phyloP scores from a whole-genome alignment of 2,888 invertebrate genomes.

The Gnatocerus cornutus region DNA sequence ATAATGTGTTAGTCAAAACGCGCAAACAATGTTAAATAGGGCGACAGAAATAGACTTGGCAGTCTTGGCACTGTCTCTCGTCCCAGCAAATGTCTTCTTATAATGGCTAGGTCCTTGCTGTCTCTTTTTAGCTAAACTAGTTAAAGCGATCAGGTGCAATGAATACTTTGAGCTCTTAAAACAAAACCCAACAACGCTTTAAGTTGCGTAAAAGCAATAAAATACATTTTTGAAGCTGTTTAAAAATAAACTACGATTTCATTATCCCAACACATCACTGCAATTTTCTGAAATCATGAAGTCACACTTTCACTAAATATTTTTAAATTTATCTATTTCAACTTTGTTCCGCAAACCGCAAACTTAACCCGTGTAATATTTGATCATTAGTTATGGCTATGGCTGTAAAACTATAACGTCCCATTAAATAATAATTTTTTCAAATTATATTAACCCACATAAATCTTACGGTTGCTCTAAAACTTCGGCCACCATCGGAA shows the following conservation, averaged over 20 bases:
- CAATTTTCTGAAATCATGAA: constrained; percentile 2
- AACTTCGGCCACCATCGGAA: no score
- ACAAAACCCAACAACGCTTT: constrained; percentile 42
- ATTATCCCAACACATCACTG: constrained; percentile 19
- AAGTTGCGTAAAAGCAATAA: constrained; percentile 31
- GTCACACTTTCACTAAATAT: no score
- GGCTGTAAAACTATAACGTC: constrained; percentile 6
- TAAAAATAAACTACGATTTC: constrained; percentile 38
- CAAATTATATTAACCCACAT: no score
- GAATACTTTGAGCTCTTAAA: constrained; percentile 26
- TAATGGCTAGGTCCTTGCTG: constrained; percentile 44
- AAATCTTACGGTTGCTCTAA: no score
- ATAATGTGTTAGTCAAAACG: constrained; percentile 66
- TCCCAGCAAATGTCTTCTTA: constrained; percentile 48
- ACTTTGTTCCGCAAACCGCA: neutral
- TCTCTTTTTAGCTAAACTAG: constrained; percentile 28
- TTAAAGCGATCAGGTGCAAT: constrained; percentile 27
- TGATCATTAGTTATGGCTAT: constrained; percentile 22
- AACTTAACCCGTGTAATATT: constrained; percentile 16
- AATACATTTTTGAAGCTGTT: constrained; percentile 24
- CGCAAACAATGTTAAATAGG: constrained; percentile 67
- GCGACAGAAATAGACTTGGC: constrained; percentile 68
- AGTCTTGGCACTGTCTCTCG: constrained; percentile 65
- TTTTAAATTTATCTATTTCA: no score
- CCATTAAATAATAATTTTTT: constrained; percentile 6